Evolutionary conservation across 2,888 invertebrate genomes (phyloP), one percentile per base, ranked within the genome.

Genomic region (Himalopsyche anomala): DNA sequence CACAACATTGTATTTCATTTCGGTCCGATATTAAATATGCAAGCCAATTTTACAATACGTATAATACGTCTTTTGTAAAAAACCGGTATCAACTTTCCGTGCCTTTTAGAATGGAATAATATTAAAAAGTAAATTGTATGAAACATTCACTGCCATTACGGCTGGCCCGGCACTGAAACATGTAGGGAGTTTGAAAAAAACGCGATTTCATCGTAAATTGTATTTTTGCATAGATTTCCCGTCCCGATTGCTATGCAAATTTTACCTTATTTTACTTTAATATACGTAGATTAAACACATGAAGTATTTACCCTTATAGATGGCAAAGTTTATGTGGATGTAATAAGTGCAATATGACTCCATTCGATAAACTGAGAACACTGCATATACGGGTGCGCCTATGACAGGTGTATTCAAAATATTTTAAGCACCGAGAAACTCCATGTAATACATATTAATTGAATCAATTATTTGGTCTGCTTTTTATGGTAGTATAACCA

Each of bases 181-280:
- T 81, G 55, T 62, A 51, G 45, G 69, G 81, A 81, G 56, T 80
- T 55, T 56, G 80, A 83, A 87, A 87, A 88, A 86, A 87, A 88
- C 87, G 88, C 87, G 88, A 88, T 88, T 83, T 81, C 87, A 88
- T 88, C 87, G 88, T 88, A 87, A 88, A 87, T 86, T 85, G 87
- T 88, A 87, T 88, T 88, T 88, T 87, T 88, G 87, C 88, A 88
- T 88, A 88, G 88, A 88, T 88, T 87, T 88, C 51, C 85, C 80
- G 81, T 56, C 81, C 82, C 81, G 88, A 88, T 88, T 87, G 85
- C 69, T 87, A 88, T 88, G 88, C 88, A 88, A 88, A 88, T 88
- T 85, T 83, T n/a, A 45, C 88, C 85, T 87, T 87, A 88, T 87
- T 88, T 87, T 80, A 85, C 87, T 86, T 87, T 88, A 86, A 86